Evolutionary conservation across 2,797 vertebrate species (phyloP).

Genomic region (Xiphorhynchus erythropygius): DNA sequence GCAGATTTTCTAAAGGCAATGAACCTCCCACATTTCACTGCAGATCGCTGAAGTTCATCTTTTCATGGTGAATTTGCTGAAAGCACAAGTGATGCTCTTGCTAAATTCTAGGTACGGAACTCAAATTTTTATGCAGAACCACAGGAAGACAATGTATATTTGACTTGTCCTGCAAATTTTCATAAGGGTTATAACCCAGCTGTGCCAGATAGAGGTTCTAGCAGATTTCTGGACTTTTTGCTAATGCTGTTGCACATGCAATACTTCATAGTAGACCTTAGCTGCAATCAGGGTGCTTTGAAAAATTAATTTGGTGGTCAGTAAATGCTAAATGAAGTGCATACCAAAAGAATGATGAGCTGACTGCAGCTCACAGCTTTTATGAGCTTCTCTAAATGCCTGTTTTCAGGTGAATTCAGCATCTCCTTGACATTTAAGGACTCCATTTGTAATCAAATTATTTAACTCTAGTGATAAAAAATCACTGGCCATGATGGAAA

Average conservation of each 20-base stretch:
- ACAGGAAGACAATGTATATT: neutral
- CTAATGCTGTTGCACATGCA: neutral
- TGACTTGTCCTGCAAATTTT: neutral
- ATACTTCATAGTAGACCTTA: neutral
- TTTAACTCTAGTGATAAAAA: slow-evolving; percentile 64
- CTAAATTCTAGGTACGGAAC: neutral
- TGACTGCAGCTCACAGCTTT: slow-evolving; percentile 19
- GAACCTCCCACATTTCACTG: neutral
- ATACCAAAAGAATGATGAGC: slow-evolving; percentile 2
- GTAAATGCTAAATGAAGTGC: slow-evolving; percentile 34
- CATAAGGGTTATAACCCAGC: neutral
- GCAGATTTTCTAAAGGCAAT: neutral
- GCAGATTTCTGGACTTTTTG: neutral
- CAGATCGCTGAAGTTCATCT: neutral
- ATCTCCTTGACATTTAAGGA: slow-evolving; percentile 68
- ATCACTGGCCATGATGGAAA: slow-evolving; percentile 24
- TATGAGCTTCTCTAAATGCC: slow-evolving; percentile 54
- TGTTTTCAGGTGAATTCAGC: slow-evolving; percentile 62
- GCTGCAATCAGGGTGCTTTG: slow-evolving; percentile 1
- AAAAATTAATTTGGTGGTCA: slow-evolving; percentile 13
- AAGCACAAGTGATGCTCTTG: accelerated
- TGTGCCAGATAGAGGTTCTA: neutral
- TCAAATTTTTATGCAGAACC: neutral
- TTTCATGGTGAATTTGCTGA: neutral
- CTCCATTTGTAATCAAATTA: slow-evolving; percentile 68